Evolutionary conservation across 2,888 invertebrate genomes (phyloP), one percentile per base, ranked within the genome.

Genomic region (Pyrocoelia pectoralis): DNA sequence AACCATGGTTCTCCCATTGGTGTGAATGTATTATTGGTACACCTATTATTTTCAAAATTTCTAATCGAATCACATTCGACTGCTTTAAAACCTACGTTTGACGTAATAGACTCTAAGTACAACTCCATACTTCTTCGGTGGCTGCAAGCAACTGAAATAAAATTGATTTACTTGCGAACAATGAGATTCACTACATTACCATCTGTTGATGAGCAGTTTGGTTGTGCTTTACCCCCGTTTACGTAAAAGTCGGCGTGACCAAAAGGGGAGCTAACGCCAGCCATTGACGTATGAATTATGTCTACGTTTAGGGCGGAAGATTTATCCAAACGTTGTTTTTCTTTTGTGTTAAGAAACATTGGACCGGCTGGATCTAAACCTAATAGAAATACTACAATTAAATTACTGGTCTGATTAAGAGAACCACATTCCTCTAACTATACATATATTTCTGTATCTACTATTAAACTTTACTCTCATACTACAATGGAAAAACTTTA

Each of bases 231-330:
- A 14, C 61, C 61, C 8, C 66, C 62, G 18, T 66, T 66, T 19
- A 66, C 61, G 29, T 38, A 62, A 55, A 66, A 66, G 41, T 66
- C 66, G 0, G 66, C 66, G 28, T 66, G 61, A 9, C 66, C 66
- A 1, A 51, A 0, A 4, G 12, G 2, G 14, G 3, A 33, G 5
- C 19, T 29, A 33, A 19, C 24, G 1, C 66, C 62, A 2, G 53
- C 51, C 13, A 10, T 17, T 8, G 66, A 66, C 1, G 66, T 66
- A 13, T 66, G 66, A n/a, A 66, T 66, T 1, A 66, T 28, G 14
- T 66, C 66, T 0, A 66, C 66, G 24, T 66, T 66, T 41, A 56
- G 13, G 8, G 62, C 62, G n/a, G 58, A 59, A 4, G 41, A 12
- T 40, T 41, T 38, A 33, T 62, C 59, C 6, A 66, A 24, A 5